These are phyloP conservation scores for Maniola hyperantus DNA, from an alignment of 2,888 invertebrate species.

Conservation along the genomic window DNA sequence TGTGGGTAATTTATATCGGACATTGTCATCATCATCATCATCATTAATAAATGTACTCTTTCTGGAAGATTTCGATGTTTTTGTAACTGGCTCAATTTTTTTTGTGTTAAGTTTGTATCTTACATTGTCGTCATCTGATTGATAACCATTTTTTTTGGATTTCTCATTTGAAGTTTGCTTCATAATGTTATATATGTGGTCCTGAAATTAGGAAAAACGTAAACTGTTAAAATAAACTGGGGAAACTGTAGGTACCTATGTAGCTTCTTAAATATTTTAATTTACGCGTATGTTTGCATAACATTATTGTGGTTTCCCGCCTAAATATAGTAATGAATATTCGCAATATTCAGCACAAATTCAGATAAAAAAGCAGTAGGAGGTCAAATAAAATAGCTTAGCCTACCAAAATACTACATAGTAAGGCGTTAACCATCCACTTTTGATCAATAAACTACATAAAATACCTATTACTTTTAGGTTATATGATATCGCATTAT, in stretches of 20 bases:
- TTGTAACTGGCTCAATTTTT: slow-evolving; percentile 53
- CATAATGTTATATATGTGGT: slow-evolving; percentile 46
- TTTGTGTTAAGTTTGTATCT: slow-evolving; percentile 69
- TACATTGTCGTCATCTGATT: slow-evolving; percentile 72
- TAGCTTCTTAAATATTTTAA: neutral
- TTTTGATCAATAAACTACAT: neutral
- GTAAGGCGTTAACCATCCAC: neutral
- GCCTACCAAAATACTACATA: neutral
- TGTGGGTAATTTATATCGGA: slow-evolving; percentile 69
- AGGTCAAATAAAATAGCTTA: neutral
- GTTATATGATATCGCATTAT: slow-evolving; percentile 45
- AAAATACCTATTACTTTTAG: slow-evolving; percentile 45
- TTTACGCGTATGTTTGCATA: neutral
- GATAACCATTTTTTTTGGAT: slow-evolving; percentile 60
- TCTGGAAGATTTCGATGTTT: slow-evolving; percentile 47
- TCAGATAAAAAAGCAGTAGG: neutral
- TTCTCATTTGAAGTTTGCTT: slow-evolving; percentile 53
- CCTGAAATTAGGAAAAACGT: slow-evolving; percentile 23
- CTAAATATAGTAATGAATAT: slow-evolving; percentile 45
- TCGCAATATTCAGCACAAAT: neutral
- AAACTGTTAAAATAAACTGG: neutral
- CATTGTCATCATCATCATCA: slow-evolving; percentile 69
- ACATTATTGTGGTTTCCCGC: slow-evolving; percentile 58
- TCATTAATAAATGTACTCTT: slow-evolving; percentile 50
- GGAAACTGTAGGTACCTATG: neutral